Evolutionary conservation across 2,888 invertebrate genomes (phyloP), one percentile per base, ranked within the genome.

Genomic region (Mimas tiliae): DNA sequence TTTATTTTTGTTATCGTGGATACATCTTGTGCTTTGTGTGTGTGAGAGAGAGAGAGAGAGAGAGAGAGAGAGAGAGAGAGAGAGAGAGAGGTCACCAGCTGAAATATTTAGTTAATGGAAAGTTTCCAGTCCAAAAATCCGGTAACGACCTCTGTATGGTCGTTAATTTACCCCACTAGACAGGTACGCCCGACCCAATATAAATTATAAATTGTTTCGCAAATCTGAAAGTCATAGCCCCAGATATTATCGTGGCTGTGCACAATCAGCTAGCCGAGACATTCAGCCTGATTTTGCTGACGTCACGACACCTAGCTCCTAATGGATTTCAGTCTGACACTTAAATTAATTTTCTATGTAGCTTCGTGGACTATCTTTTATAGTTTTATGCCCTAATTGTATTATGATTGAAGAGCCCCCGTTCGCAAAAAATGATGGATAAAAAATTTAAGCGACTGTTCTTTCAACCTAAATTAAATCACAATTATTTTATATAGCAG

Each of bases 311-410:
- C 38, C 42, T 42, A 58, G 42, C 58, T 38, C 53, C 58, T 58
- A 58, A 58, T 58, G 58, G 58, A 58, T 58, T 38, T 58, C 58
- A 19, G 58, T 42, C 58, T 58, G 58, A 58, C 58, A 58, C 58
- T 58, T 58, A 58, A 58, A 58, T 58, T 16, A 58, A 58, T 58
- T 58, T 58, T 58, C 58, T 6, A 58, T 58, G 58, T 58, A 58
- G 58, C 58, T 6, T 58, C 58, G 42, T 42, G 19, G 58, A 19
- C 58, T 58, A 58, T 42, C 58, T 58, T 42, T 58, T 58, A 53
- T 33, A 58, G 58, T 58, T 19, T 58, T 58, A 58, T 42, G 19
- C 58, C 58, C 58, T 21, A 42, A 58, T 58, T 58, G 58, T 19
- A 6, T 58, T 58, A 58, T 19, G 1, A n/a, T 7, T 7, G 11